phyloP scores from a whole-genome alignment of 2,797 vertebrate species.

The Etheostoma perlongum region DNA sequence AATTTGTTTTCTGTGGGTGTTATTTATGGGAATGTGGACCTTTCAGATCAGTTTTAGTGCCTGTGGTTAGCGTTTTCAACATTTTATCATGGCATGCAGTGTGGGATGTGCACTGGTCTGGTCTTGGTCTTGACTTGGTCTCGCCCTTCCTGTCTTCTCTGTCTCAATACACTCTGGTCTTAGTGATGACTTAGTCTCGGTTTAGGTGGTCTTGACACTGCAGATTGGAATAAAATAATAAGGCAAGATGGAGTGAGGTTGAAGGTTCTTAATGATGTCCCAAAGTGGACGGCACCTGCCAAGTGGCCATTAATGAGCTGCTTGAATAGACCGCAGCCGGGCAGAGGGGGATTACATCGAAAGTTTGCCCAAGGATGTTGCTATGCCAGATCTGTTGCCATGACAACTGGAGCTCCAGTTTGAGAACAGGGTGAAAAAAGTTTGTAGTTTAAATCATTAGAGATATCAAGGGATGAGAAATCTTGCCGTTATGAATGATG shows the following conservation, averaged over 20 bases:
- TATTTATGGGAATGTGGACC: too few relatives aligned
- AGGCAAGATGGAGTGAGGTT: conserved; percentile 7
- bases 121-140: too few relatives aligned
- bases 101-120: too few relatives aligned
- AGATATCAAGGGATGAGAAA: not conserved
- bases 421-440: conserved; percentile 11
- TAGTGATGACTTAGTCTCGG: too few relatives aligned
- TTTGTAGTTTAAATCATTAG: conserved; percentile 31
- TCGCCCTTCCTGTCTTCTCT: too few relatives aligned
- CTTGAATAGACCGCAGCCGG: conserved; percentile 46
- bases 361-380: conserved; percentile 58
- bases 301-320: conserved; percentile 55
- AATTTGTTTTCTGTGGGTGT: too few relatives aligned
- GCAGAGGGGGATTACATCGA: conserved; percentile 42
- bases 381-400: conserved; percentile 62
- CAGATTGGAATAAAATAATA: not conserved
- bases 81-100: too few relatives aligned
- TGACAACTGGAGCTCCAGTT: conserved; percentile 59
- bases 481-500: not conserved
- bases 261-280: conserved; percentile 56
- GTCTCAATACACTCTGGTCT: too few relatives aligned
- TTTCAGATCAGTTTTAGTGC: too few relatives aligned
- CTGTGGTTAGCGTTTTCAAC: too few relatives aligned
- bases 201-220: too few relatives aligned
- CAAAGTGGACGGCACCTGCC: conserved; percentile 47